A percentile compares a stretch with the other conserved stretches of the same genome.
Conservation (phyloP, 2,797 vertebrate species). For the Apodemus agrarius region DNA sequence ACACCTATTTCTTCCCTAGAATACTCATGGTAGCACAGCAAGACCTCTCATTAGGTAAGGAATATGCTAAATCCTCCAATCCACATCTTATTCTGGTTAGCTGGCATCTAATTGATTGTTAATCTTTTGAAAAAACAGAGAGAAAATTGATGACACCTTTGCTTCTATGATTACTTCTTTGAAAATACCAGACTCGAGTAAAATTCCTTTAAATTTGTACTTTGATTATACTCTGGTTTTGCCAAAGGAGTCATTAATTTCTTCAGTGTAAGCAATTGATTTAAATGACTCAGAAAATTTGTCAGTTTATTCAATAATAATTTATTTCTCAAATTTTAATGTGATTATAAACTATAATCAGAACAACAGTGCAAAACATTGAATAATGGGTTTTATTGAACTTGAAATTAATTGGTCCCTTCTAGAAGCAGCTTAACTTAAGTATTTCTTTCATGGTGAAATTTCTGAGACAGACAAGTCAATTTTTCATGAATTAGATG, state of each 20-base stretch:
- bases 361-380: background rate
- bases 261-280: background rate
- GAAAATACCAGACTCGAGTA: conserved; percentile 28
- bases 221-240: background rate
- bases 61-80: conserved; percentile 85
- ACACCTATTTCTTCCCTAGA: conserved; percentile 78
- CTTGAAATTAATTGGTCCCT: background rate
- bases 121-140: conserved; percentile 83
- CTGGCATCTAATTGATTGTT: conserved; percentile 81
- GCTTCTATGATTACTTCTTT: background rate
- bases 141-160: conserved; percentile 72
- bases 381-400: conserved; percentile 10
- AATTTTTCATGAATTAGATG: conserved; percentile 50
- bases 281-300: conserved; percentile 25
- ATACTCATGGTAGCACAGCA: conserved; percentile 85
- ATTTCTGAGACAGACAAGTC: conserved; percentile 41
- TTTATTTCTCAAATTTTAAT: conserved; percentile 42
- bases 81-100: conserved; percentile 79
- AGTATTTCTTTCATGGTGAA: conserved; percentile 15
- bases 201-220: conserved; percentile 6
- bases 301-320: background rate
- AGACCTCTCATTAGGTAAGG: conserved; percentile 81
- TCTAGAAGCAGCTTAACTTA: conserved; percentile 1
- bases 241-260: conserved; percentile 34
- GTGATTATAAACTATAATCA: background rate